phyloP scores from a whole-genome alignment of 2,113 vertebrate genomes.

The Tragulus kanchil region DNA sequence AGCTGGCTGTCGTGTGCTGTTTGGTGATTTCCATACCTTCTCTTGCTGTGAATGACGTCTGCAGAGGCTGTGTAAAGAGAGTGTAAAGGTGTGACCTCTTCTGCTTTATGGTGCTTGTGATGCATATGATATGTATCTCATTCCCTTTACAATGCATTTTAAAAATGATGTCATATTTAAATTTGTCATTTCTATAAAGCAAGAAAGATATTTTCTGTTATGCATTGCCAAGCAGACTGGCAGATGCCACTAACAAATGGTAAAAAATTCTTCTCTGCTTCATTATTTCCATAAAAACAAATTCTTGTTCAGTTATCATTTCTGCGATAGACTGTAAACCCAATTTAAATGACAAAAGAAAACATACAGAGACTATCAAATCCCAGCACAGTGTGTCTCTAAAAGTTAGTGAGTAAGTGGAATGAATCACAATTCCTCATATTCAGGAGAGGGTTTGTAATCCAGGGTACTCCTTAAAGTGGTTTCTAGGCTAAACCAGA shows the following conservation, averaged over 20 bases:
- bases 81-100: neutral
- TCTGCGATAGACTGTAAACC: conserved; percentile 33
- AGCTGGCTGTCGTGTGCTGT: neutral
- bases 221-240: conserved; percentile 62
- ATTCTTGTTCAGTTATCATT: conserved; percentile 51
- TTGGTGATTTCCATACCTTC: neutral
- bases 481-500: conserved; percentile 33
- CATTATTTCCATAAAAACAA: conserved; percentile 71
- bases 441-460: conserved; percentile 15
- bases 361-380: neutral
- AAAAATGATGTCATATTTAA: conserved; percentile 65
- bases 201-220: conserved; percentile 65
- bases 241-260: conserved; percentile 70
- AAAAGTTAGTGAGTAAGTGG: conserved; percentile 35
- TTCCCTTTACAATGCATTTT: conserved; percentile 31
- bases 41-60: neutral
- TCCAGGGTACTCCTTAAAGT: conserved; percentile 19
- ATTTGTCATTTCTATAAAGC: conserved; percentile 65
- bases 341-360: conserved; percentile 19
- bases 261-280: conserved; percentile 34
- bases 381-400: neutral
- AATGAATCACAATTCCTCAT: neutral
- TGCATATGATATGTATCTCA: neutral
- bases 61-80: neutral
- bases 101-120: neutral